Evolutionary conservation across 2,113 vertebrate species (phyloP).

Genomic region (Harpagus bidentatus): DNA sequence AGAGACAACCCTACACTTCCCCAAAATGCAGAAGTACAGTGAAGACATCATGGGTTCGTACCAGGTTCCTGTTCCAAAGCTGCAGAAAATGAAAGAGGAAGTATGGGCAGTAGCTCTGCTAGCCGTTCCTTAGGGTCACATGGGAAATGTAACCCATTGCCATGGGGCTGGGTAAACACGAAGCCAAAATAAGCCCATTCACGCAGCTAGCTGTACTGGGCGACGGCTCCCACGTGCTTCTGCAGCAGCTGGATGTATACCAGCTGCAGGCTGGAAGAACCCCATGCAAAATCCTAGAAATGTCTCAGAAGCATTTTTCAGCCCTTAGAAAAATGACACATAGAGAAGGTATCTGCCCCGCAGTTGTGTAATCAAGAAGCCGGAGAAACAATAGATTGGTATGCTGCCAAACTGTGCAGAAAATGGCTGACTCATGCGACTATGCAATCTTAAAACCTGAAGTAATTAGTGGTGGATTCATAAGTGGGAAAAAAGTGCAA

Average conservation of each 20-base stretch:
- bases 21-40: not conserved
- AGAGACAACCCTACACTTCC: not conserved
- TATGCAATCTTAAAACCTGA: conserved; percentile 11
- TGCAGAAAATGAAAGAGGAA: conserved; percentile 10
- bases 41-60: not conserved
- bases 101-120: not conserved
- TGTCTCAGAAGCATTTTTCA: conserved; percentile 36
- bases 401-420: conserved; percentile 19
- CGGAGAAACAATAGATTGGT: conserved; percentile 43
- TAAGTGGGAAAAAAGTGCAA: not conserved
- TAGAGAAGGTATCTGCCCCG: conserved; percentile 16
- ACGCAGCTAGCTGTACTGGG: not conserved
- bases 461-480: conserved; percentile 4
- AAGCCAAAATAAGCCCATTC: not conserved
- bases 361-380: conserved; percentile 33
- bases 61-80: not conserved
- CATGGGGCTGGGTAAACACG: not conserved
- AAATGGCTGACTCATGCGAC: conserved; percentile 53
- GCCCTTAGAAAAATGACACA: conserved; percentile 42
- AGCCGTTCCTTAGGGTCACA: not conserved
- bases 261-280: conserved; percentile 1
- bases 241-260: not conserved
- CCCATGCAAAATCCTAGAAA: conserved; percentile 32
- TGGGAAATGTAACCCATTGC: not conserved
- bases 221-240: not conserved